Percentiles rank a stretch among this genome's conserved stretches.
Evolutionary conservation across 2,888 invertebrate species (phyloP).

Genomic region (Epistrophe eligans): DNA sequence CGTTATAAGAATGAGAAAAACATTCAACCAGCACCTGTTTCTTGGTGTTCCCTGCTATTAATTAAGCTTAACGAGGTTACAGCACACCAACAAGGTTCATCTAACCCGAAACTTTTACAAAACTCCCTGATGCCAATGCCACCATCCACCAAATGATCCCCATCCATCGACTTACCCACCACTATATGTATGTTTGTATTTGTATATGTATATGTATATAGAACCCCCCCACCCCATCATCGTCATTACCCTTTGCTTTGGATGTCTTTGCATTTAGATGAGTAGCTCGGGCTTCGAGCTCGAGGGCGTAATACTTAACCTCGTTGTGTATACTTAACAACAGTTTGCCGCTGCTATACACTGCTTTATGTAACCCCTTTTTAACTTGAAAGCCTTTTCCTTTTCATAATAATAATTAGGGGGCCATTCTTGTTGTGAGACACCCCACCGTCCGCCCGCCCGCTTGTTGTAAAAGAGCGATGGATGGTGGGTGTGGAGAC

Average conservation of each 20-base stretch:
- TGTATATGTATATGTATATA: too few relatives aligned
- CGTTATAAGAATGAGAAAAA: slow-evolving; percentile 60
- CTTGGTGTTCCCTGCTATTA: slow-evolving; percentile 83
- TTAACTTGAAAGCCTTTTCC: slow-evolving; percentile 74
- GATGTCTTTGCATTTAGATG: slow-evolving; percentile 68
- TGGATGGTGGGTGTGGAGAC: not conserved
- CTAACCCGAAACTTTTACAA: slow-evolving; percentile 65
- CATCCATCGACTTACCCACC: slow-evolving; percentile 22
- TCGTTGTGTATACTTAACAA: slow-evolving; percentile 72
- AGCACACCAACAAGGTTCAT: slow-evolving; percentile 80
- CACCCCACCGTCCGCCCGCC: slow-evolving; percentile 5
- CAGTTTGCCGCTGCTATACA: slow-evolving; percentile 56
- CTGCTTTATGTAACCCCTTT: slow-evolving; percentile 67
- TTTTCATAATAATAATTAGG: slow-evolving; percentile 76
- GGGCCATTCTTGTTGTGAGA: slow-evolving; percentile 70
- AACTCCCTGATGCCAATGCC: slow-evolving; percentile 36
- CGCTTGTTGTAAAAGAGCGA: not conserved
- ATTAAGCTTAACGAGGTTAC: slow-evolving; percentile 84
- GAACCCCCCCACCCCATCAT: slow-evolving; percentile 45
- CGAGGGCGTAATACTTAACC: slow-evolving; percentile 74
- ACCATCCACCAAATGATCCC: slow-evolving; percentile 28
- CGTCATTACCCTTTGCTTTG: slow-evolving; percentile 59
- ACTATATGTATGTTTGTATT: not conserved
- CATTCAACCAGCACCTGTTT: slow-evolving; percentile 77
- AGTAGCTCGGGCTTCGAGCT: slow-evolving; percentile 64